Conservation (phyloP, 2,797 vertebrate species). For the Malacoraja senta region DNA sequence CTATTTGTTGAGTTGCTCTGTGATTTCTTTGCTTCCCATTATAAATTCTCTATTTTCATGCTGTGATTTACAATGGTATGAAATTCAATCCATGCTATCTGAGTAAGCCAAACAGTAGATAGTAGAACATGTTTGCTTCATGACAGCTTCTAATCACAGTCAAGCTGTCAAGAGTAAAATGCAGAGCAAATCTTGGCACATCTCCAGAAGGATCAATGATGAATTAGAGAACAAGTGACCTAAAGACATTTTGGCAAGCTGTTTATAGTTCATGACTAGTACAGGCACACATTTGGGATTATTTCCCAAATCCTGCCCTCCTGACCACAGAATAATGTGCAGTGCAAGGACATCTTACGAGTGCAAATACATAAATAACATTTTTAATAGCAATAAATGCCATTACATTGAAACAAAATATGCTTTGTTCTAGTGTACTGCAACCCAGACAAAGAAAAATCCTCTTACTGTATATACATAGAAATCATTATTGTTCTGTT, state of each 20-base stretch:
- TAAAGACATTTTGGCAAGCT: neutral
- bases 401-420: neutral
- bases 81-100: neutral
- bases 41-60: no score
- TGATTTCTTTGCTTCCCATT: no score
- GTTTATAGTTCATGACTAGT: neutral
- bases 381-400: neutral
- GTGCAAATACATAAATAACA: neutral
- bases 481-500: conserved; percentile 1
- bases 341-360: neutral
- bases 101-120: neutral
- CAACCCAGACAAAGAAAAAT: neutral
- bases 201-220: neutral
- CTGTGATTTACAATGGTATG: neutral
- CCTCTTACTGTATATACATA: neutral
- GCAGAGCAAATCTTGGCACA: conserved; percentile 14
- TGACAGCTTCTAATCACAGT: neutral
- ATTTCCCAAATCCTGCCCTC: neutral
- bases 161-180: neutral
- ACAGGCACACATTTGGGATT: neutral
- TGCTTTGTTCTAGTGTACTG: neutral
- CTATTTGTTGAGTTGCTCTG: no score
- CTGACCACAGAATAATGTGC: neutral
- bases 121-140: neutral
- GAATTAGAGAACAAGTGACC: neutral